phyloP scores from a whole-genome alignment of 2,888 invertebrate genomes.

The Drosophila suboccidentalis region DNA sequence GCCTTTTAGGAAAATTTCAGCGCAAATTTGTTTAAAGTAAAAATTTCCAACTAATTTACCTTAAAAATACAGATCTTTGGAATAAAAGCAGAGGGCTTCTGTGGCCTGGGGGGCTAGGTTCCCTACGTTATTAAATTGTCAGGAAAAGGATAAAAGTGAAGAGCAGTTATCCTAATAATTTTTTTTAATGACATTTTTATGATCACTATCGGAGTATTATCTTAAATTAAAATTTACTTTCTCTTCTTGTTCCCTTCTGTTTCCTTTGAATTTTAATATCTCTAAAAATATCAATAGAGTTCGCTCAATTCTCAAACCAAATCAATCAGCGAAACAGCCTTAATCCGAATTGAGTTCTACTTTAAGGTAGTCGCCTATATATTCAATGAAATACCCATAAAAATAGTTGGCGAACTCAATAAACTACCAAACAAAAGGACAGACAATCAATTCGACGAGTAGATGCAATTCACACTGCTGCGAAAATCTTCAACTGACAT shows the following conservation, averaged over 20 bases:
- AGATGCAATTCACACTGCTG: constrained; percentile 72
- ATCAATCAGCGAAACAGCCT: background rate
- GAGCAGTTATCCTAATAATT: too few species aligned
- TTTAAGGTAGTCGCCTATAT: constrained; percentile 33
- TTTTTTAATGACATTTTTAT: too few species aligned
- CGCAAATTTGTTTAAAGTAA: too few species aligned
- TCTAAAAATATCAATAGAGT: background rate
- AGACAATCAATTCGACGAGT: constrained; percentile 58
- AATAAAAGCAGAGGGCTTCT: too few species aligned
- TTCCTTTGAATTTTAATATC: background rate
- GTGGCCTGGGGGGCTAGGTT: too few species aligned
- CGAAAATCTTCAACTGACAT: constrained; percentile 78
- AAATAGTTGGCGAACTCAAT: constrained; percentile 67
- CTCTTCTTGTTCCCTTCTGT: background rate
- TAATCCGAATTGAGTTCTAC: constrained; percentile 8
- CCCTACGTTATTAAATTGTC: too few species aligned
- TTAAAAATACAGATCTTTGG: too few species aligned
- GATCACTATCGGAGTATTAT: too few species aligned
- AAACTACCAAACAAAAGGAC: constrained; percentile 45
- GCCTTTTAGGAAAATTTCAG: background rate
- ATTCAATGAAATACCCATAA: constrained; percentile 65
- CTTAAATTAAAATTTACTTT: background rate
- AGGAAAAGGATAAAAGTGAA: too few species aligned
- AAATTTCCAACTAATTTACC: too few species aligned
- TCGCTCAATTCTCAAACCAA: background rate